phyloP scores from a whole-genome alignment of 1,140 invertebrate species.

The Cataglyphis hispanica region DNA sequence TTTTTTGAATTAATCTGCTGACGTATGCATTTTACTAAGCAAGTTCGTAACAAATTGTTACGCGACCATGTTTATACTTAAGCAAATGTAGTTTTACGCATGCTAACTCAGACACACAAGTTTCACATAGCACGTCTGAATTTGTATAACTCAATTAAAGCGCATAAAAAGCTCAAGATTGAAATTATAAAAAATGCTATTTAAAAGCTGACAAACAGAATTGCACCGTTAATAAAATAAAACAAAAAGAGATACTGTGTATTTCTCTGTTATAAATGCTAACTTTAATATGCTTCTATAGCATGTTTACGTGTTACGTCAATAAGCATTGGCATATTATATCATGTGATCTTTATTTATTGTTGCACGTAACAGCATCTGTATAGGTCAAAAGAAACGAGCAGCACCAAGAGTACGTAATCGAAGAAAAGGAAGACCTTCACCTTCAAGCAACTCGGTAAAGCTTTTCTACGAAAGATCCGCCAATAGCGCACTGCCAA shows the following conservation, averaged over 20 bases:
- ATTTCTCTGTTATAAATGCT: background rate
- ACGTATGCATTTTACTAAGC: background rate
- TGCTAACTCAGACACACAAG: background rate
- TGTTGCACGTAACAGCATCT: background rate
- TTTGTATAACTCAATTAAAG: background rate
- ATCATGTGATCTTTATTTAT: background rate
- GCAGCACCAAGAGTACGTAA: background rate
- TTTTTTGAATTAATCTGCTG: too few species aligned
- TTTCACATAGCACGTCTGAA: background rate
- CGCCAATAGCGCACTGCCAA: slow-evolving; percentile 38
- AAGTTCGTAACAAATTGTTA: background rate
- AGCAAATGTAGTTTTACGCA: background rate
- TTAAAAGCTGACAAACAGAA: background rate
- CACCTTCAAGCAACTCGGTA: background rate
- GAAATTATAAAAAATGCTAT: background rate
- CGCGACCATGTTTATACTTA: background rate
- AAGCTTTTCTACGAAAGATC: slow-evolving; percentile 20
- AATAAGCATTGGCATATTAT: background rate
- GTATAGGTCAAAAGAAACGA: background rate
- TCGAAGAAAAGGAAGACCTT: slow-evolving; percentile 14
- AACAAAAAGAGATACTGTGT: background rate
- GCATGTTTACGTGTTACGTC: background rate
- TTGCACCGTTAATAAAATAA: background rate
- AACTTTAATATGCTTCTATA: background rate
- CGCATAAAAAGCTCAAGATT: background rate